Base-by-base conservation (phyloP, 2,797 vertebrate species). In the Ptychobarbus kaznakovi region DNA sequence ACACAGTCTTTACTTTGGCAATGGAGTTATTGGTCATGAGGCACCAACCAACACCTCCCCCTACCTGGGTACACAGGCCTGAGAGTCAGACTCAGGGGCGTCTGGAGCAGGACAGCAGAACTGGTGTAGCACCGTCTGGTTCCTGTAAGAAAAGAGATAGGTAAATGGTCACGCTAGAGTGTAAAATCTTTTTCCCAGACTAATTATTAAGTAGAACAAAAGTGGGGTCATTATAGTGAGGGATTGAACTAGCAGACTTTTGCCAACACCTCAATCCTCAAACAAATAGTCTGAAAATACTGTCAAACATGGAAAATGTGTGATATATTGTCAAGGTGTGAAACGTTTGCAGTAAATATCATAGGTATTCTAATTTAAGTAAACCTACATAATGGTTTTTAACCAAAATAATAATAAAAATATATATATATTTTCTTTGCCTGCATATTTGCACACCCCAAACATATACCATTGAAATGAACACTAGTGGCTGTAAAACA, bases 21-120 rank as follows among this genome's bases (percentile, higher is more conserved):
- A 84, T 32, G 28, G 70, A 75, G 38, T 63, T 76, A 46, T 58
- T 51, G 65, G 78, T 44, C 69, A 80, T 80, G 28, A 74, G 68
- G 51, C 69, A 51, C 42, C 63, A 51, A 76, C 65, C 65, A 78
- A 73, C 83, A 61, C 69, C 92, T 61, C n/a, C 63, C 15, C 95
- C 94, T 96, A 96, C 95, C 95, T 95, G 92, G 95, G 93, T 85
- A 95, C 93, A 93, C 95, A 95, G 87, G 96, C 96, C 0, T 96
- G 94, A 68, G 96, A 95, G 65, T 98, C 96, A 83, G 96, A 96
- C 93, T 99, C 98, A 12, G 94, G 94, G 78, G 96, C 94, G 0
- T 99, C 98, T 0, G 97, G 97, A 32, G 97, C 98, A 2, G 98
- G 98, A 91, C 98, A 99, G 93, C 98, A 99, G 95, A 99, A 99